Evolutionary conservation across 64 coral and sea anemone genomes (phyloP).

Genomic region (Montipora efflorescens): DNA sequence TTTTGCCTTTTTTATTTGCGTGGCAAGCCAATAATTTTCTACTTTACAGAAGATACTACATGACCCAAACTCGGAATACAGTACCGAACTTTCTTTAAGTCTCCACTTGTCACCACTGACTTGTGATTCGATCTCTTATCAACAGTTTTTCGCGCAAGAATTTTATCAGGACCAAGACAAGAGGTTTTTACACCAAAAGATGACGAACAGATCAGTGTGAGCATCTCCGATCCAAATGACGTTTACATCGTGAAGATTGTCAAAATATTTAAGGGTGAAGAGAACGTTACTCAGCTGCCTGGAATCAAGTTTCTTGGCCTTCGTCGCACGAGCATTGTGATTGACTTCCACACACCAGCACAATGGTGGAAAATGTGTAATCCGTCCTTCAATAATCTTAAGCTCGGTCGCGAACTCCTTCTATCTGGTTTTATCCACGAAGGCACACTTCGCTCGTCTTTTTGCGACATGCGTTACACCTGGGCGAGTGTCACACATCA

Average conservation of each 20-base stretch:
- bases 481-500: background rate
- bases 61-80: no score
- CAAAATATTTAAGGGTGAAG: constrained; percentile 19
- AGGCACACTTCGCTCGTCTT: background rate
- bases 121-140: background rate
- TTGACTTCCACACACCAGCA: background rate
- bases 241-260: constrained; percentile 16
- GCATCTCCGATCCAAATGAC: background rate
- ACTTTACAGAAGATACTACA: no score
- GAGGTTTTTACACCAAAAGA: background rate
- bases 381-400: background rate
- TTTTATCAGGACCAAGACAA: background rate
- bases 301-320: background rate
- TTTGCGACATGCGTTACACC: background rate
- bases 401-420: background rate
- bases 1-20: no score
- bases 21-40: no score
- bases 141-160: background rate
- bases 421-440: background rate
- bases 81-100: no score
- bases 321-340: background rate
- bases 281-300: background rate
- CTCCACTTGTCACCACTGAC: no score
- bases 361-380: background rate
- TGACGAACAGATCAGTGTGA: background rate